These are phyloP conservation scores for Clavelina lepadiformis DNA, from an alignment of 23 tunicate species.

Conservation along the genomic window DNA sequence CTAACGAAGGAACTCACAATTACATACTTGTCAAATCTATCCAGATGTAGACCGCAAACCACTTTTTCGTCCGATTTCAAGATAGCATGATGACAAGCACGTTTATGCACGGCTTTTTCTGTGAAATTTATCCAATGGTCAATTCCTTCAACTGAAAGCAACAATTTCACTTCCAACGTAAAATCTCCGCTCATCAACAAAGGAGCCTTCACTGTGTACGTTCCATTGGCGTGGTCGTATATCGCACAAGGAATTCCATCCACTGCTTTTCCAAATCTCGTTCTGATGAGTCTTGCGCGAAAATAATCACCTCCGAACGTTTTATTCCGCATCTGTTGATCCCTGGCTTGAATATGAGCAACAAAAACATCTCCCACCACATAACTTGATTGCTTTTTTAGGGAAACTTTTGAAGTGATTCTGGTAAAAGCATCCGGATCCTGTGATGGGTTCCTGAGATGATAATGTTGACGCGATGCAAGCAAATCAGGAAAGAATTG, in stretches of 20 bases:
- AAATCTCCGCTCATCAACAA: slow-evolving; percentile 12
- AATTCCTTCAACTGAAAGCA: slow-evolving; percentile 32
- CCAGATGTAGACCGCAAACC: too few species aligned
- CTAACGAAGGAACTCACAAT: too few species aligned
- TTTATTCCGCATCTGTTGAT: neutral
- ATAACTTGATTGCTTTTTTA: neutral
- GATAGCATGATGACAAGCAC: too few species aligned
- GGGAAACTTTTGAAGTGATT: neutral
- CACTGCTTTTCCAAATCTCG: too few species aligned
- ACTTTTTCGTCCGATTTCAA: too few species aligned
- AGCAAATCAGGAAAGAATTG: neutral
- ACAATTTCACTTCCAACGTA: slow-evolving; percentile 9
- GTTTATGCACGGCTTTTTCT: neutral
- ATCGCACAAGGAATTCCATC: slow-evolving; percentile 41
- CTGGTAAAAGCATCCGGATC: neutral
- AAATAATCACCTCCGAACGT: slow-evolving; percentile 21
- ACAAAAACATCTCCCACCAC: slow-evolving; percentile 8
- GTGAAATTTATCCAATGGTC: neutral
- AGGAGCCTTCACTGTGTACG: slow-evolving; percentile 29
- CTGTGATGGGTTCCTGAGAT: neutral
- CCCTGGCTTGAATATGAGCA: neutral
- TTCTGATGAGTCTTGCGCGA: slow-evolving; percentile 3
- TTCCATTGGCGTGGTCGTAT: slow-evolving; percentile 27
- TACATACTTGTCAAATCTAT: too few species aligned
- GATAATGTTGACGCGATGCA: neutral